phyloP scores from a whole-genome alignment of 1,140 invertebrate species.

The Gryllus bimaculatus region DNA sequence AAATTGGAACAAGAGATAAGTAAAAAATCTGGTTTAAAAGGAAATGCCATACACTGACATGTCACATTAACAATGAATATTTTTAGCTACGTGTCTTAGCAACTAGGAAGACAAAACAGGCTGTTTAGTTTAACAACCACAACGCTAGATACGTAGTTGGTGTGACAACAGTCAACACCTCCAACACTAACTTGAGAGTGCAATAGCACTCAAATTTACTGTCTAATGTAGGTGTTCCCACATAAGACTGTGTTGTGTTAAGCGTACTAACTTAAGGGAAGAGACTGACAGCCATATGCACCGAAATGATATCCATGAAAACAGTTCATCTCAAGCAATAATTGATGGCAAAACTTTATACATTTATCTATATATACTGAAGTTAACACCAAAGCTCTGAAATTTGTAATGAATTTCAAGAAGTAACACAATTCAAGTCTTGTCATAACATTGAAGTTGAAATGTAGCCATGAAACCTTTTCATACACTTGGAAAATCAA shows the following conservation, averaged over 20 bases:
- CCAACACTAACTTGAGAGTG: constrained; percentile 16
- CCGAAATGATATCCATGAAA: neutral
- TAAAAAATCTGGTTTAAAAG: neutral
- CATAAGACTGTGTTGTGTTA: constrained; percentile 17
- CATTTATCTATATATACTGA: neutral
- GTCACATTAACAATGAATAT: constrained; percentile 12
- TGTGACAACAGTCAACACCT: constrained; percentile 13
- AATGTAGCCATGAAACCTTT: neutral
- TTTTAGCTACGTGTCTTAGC: constrained; percentile 17
- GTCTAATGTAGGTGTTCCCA: constrained; percentile 13
- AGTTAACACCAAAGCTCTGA: neutral
- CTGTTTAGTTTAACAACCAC: constrained; percentile 15
- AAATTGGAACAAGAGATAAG: constrained; percentile 10
- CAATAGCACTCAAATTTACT: constrained; percentile 9
- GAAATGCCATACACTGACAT: neutral
- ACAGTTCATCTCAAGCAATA: neutral
- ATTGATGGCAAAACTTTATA: neutral
- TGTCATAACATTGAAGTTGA: neutral
- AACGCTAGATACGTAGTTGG: constrained; percentile 8
- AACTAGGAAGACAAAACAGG: constrained; percentile 25
- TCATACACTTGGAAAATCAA: neutral
- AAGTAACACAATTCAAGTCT: neutral
- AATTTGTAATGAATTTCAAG: neutral
- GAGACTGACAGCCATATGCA: constrained; percentile 20
- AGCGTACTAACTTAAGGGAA: constrained; percentile 26